Conservation (phyloP, 2,797 vertebrate species). For the Carduelis carduelis region DNA sequence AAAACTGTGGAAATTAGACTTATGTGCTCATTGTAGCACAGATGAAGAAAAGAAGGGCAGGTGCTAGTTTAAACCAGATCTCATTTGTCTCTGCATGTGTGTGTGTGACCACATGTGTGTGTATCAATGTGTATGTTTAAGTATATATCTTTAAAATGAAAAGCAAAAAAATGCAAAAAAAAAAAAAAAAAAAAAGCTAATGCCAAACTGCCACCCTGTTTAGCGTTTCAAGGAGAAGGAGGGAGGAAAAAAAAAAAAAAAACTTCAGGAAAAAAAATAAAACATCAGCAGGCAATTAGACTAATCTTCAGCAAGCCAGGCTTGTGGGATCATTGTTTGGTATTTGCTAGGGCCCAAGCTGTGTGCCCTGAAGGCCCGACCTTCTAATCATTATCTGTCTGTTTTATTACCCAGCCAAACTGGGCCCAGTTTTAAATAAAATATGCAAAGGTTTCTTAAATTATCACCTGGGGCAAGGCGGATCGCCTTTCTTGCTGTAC, state of each 20-base stretch:
- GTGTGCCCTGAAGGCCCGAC: conserved; percentile 99
- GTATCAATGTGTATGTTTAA: neutral
- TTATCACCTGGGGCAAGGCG: conserved; percentile 99
- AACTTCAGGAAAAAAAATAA: conserved; percentile 94
- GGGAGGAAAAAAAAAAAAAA: conserved; percentile 63
- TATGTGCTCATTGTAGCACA: neutral
- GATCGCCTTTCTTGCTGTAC: conserved; percentile 99
- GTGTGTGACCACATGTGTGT: neutral
- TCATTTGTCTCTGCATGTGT: neutral
- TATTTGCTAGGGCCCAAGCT: conserved; percentile 91
- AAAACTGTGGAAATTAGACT: neutral
- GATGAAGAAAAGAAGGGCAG: neutral
- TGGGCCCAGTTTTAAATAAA: conserved; percentile 99
- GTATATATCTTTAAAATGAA: conserved; percentile 13
- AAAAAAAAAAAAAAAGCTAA: conserved; percentile 21
- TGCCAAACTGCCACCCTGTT: conserved; percentile 54
- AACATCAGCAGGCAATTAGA: conserved; percentile 99
- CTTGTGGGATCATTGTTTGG: conserved; percentile 90
- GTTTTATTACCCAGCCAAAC: conserved; percentile 99
- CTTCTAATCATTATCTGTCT: conserved; percentile 99
- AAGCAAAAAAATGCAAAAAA: neutral
- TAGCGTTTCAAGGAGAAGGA: conserved; percentile 62
- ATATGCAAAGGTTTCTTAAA: conserved; percentile 99
- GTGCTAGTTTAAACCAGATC: conserved; percentile 5
- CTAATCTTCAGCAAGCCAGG: conserved; percentile 91